Conservation (phyloP, 2,888 invertebrate species). For the Malthinus seriepunctatus region DNA sequence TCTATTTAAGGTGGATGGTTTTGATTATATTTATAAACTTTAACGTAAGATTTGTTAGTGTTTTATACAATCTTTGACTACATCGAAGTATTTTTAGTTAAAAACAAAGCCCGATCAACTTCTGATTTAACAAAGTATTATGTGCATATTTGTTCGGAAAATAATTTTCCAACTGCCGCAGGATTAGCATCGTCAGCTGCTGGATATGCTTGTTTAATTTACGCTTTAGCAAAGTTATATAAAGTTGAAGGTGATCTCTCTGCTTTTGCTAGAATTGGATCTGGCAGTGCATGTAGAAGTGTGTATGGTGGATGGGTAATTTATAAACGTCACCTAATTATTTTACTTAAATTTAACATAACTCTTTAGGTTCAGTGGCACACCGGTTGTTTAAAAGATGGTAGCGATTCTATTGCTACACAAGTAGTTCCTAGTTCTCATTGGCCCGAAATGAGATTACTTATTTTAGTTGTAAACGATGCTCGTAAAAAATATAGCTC, state of each 20-base stretch:
- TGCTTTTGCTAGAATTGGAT: conserved; percentile 79
- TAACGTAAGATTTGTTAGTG: neutral
- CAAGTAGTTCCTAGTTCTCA: conserved; percentile 73
- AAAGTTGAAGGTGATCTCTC: conserved; percentile 75
- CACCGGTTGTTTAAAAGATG: conserved; percentile 66
- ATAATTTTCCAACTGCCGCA: conserved; percentile 98
- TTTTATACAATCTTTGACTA: neutral
- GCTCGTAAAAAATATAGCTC: conserved; percentile 82
- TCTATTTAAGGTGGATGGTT: neutral
- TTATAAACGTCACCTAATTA: neutral
- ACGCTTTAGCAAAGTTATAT: conserved; percentile 76
- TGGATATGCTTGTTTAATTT: conserved; percentile 93
- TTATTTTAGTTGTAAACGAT: conserved; percentile 89
- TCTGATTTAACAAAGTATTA: conserved; percentile 66
- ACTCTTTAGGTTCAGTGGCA: conserved; percentile 77
- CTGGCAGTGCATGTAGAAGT: conserved; percentile 97
- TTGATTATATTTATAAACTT: too few species aligned
- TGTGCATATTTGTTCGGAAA: conserved; percentile 82
- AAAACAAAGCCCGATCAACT: conserved; percentile 50
- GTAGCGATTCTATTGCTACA: conserved; percentile 76
- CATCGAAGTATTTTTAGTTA: conserved; percentile 52
- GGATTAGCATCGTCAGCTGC: conserved; percentile 98
- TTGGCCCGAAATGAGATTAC: conserved; percentile 89
- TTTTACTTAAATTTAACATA: neutral
- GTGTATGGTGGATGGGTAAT: conserved; percentile 83